Evolutionary conservation across 2,797 vertebrate genomes (phyloP).

Genomic region (Gymnopithys bicolor): DNA sequence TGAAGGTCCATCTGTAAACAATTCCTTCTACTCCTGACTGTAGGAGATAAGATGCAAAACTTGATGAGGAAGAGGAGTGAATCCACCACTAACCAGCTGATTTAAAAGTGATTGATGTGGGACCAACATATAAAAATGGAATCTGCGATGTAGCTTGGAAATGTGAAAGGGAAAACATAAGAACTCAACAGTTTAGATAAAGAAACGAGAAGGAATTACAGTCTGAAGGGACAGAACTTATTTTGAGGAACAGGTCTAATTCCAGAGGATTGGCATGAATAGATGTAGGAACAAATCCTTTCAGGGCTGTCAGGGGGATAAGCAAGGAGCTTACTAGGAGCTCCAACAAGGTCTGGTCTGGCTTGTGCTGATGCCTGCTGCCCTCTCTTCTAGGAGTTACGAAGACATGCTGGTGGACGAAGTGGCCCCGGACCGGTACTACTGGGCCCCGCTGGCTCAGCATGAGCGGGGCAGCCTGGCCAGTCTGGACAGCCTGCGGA

Average conservation of each 20-base stretch:
- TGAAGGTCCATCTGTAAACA: background rate
- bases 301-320: background rate
- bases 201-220: background rate
- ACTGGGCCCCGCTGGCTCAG: constrained; percentile 91
- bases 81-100: background rate
- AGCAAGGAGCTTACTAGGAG: background rate
- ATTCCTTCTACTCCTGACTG: background rate
- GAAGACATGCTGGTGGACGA: constrained; percentile 92
- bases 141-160: background rate
- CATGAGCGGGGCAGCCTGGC: constrained; percentile 94
- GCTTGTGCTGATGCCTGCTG: fast-evolving
- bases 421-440: constrained; percentile 85
- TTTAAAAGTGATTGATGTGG: background rate
- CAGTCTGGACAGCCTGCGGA: constrained; percentile 93
- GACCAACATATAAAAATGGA: background rate
- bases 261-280: background rate
- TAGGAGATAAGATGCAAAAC: background rate
- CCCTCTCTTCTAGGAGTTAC: constrained; percentile 85
- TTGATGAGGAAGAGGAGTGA: background rate
- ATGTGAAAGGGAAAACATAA: background rate
- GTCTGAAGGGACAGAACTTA: background rate
- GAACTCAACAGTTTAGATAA: background rate
- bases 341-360: too few relatives aligned
- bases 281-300: background rate
- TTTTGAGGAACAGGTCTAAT: background rate